Base-by-base conservation (phyloP, 2,113 vertebrate species). In the Corvus hawaiiensis region DNA sequence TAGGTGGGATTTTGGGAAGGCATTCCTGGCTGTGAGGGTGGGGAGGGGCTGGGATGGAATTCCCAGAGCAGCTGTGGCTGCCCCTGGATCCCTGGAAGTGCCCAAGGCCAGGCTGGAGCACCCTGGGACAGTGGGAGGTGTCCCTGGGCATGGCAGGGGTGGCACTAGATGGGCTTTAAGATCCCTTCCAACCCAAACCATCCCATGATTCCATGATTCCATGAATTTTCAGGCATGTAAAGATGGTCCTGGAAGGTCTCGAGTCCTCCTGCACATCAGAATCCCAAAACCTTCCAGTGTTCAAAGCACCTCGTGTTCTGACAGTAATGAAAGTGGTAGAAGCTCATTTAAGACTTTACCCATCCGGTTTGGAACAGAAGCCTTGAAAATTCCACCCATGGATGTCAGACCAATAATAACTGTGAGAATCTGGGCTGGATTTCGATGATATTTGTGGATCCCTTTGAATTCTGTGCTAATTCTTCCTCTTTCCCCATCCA, bases 21-120 rank as follows among this genome's bases (percentile, higher is more conserved):
- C 35, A 51, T 41, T 75, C 51, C 12, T 28, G 1, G 1, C 16
- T 54, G 48, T 0, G 23, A 69, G 78, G 43, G 13, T 48, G 41
- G 4, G 4, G n/a, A 33, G 22, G 28, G 28, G n/a, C 52, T 59
- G 64, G 64, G 64, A 22, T 49, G 54, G 54, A 27, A 68, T 58
- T 58, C n/a, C 52, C 52, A 58, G 64, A 68, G 41, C 0, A 48
- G 77, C n/a, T 68, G n/a, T 21, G 80, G 46, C 56, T 61, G 55
- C 8, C 28, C 43, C 28, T 46, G 62, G 51, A 69, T 61, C 79
- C 66, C 30, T 73, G 81, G 56, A 0, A 37, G 22, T 55, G 68
- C 0, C 48, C 68, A 9, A 54, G 39, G 17, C 13, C 68, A 22
- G 46, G 20, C 0, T 61, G 66, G 35, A 11, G 7, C 9, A 0